Conservation (phyloP, 2,797 vertebrate species). For the Podarcis siculus region DNA sequence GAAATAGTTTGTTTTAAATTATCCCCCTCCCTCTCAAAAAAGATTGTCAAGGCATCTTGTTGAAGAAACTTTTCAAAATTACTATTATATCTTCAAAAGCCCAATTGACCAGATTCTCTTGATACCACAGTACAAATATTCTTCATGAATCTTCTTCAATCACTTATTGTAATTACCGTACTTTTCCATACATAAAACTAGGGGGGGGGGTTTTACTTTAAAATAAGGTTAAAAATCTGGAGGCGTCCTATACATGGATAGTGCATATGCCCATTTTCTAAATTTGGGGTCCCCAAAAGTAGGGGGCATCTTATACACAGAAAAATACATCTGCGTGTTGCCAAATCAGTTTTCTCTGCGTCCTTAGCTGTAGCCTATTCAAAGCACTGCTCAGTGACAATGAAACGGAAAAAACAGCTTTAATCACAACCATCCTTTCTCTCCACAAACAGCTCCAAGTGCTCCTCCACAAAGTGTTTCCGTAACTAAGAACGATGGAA, state of each 20-base stretch:
- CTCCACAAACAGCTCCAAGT: constrained; percentile 85
- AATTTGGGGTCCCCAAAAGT: no score
- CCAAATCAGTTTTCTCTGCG: neutral
- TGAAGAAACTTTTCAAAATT: neutral
- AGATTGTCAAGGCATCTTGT: neutral
- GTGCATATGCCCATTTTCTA: no score
- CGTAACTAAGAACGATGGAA: constrained; percentile 92
- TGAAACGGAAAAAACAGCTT: neutral
- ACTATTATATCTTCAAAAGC: neutral
- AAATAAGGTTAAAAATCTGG: no score
- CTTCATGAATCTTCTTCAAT: neutral
- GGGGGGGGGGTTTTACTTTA: no score
- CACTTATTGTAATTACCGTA: no score
- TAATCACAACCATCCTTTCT: neutral
- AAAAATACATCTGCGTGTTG: neutral
- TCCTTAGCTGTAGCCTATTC: neutral
- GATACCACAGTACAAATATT: neutral
- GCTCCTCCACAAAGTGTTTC: constrained; percentile 93
- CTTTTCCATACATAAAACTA: no score
- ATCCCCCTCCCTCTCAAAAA: neutral
- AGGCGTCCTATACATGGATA: no score
- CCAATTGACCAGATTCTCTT: neutral
- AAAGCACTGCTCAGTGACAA: neutral
- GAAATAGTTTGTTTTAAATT: neutral
- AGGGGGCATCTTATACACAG: no score